phyloP scores from a whole-genome alignment of 2,888 invertebrate genomes.

The Cheilosia vulpina region DNA sequence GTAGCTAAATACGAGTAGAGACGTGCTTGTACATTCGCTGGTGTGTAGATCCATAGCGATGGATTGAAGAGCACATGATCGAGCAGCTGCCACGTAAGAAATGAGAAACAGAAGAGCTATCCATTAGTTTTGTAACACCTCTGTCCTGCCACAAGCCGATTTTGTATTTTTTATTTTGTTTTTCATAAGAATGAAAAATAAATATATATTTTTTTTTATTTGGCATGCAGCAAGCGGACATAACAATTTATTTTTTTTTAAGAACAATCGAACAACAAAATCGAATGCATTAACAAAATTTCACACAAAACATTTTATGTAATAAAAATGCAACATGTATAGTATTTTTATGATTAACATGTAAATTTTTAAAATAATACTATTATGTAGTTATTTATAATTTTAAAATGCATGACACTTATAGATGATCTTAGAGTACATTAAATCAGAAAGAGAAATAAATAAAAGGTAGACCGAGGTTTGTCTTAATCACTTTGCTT shows the following conservation, averaged over 20 bases:
- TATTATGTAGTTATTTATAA: not conserved
- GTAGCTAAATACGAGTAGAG: slow-evolving; percentile 99
- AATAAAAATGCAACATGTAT: slow-evolving; percentile 17
- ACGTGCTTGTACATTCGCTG: slow-evolving; percentile 96
- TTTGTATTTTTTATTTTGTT: slow-evolving; percentile 75
- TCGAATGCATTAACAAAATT: slow-evolving; percentile 67
- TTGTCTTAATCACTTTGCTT: not conserved
- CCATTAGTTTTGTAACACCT: slow-evolving; percentile 86
- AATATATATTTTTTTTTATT: slow-evolving; percentile 42
- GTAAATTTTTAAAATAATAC: not conserved
- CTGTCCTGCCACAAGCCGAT: slow-evolving; percentile 85
- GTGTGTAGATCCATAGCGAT: slow-evolving; percentile 99
- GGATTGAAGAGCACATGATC: slow-evolving; percentile 99
- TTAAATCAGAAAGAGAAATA: not conserved
- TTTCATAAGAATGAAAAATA: slow-evolving; percentile 60
- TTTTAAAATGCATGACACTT: slow-evolving; percentile 11
- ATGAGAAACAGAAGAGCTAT: slow-evolving; percentile 95
- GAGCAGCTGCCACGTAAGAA: slow-evolving; percentile 97
- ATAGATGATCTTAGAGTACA: not conserved
- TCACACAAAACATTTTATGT: slow-evolving; percentile 43
- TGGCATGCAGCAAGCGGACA: slow-evolving; percentile 79
- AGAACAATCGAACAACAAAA: slow-evolving; percentile 30
- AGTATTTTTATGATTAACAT: not conserved
- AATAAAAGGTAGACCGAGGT: not conserved
- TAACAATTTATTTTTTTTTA: slow-evolving; percentile 32